These are phyloP conservation scores for Sisor rabdophorus DNA, from an alignment of 2,113 vertebrate species.

Conservation along the genomic window DNA sequence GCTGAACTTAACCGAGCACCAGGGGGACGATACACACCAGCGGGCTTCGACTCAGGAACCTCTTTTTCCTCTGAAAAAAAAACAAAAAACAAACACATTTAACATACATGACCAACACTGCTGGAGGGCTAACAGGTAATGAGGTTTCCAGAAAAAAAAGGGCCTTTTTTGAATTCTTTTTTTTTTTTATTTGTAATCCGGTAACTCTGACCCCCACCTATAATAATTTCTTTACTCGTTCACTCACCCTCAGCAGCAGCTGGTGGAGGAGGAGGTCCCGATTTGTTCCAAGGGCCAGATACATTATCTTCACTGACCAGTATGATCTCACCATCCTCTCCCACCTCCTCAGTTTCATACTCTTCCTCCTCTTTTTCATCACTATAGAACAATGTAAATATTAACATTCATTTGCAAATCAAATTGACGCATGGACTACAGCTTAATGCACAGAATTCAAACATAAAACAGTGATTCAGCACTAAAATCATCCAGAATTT, in stretches of 20 bases:
- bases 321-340: slow-evolving; percentile 84
- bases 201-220: no score
- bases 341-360: slow-evolving; percentile 86
- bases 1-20: slow-evolving; percentile 79
- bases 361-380: slow-evolving; percentile 96
- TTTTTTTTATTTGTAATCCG: background rate
- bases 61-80: slow-evolving; percentile 67
- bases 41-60: slow-evolving; percentile 76
- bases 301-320: slow-evolving; percentile 78
- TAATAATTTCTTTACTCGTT: background rate
- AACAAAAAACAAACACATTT: background rate
- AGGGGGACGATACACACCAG: slow-evolving; percentile 91
- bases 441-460: background rate
- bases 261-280: slow-evolving; percentile 69
- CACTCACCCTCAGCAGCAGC: slow-evolving; percentile 77
- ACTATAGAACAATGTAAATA: slow-evolving; percentile 40
- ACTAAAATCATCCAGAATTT: background rate
- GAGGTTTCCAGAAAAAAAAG: background rate
- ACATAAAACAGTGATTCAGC: no score
- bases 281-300: slow-evolving; percentile 94
- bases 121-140: background rate
- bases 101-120: background rate
- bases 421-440: no score
- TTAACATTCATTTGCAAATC: no score
- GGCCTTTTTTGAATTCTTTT: background rate